Evolutionary conservation across 2,797 vertebrate genomes (phyloP).

Genomic region (Oryzias dopingdopingensis): DNA sequence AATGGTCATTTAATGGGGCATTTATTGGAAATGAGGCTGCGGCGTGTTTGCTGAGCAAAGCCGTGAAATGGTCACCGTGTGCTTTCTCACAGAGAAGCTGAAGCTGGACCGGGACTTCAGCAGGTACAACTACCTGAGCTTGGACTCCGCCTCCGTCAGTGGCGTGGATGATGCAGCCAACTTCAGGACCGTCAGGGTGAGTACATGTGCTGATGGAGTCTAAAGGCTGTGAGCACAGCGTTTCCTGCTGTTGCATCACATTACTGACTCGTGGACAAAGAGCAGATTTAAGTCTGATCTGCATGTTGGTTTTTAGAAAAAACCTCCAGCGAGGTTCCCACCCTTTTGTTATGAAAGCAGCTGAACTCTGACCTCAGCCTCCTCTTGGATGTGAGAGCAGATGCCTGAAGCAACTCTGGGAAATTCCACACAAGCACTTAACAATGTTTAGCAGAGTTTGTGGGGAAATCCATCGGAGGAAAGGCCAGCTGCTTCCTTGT

Average conservation of each 20-base stretch:
- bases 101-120: slow-evolving; percentile 93
- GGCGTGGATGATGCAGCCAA: slow-evolving; percentile 93
- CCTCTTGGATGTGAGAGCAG: neutral
- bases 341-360: slow-evolving; percentile 38
- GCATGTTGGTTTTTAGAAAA: slow-evolving; percentile 9
- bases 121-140: slow-evolving; percentile 96
- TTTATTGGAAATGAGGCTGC: slow-evolving; percentile 21
- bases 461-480: slow-evolving; percentile 4
- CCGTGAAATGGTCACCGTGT: slow-evolving; percentile 14
- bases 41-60: slow-evolving; percentile 3
- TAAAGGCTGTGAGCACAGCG: neutral
- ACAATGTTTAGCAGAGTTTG: neutral
- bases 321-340: neutral
- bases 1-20: neutral
- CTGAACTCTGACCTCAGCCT: slow-evolving; percentile 36
- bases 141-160: slow-evolving; percentile 91
- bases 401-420: slow-evolving; percentile 8
- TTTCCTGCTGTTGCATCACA: neutral
- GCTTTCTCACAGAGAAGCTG: slow-evolving; percentile 82
- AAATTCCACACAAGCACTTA: neutral
- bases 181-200: slow-evolving; percentile 93
- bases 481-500: slow-evolving; percentile 31
- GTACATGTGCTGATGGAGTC: slow-evolving; percentile 17
- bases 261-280: neutral
- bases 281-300: neutral